Conservation (phyloP, 2,113 vertebrate genomes). For the Ceyx melanurus region DNA sequence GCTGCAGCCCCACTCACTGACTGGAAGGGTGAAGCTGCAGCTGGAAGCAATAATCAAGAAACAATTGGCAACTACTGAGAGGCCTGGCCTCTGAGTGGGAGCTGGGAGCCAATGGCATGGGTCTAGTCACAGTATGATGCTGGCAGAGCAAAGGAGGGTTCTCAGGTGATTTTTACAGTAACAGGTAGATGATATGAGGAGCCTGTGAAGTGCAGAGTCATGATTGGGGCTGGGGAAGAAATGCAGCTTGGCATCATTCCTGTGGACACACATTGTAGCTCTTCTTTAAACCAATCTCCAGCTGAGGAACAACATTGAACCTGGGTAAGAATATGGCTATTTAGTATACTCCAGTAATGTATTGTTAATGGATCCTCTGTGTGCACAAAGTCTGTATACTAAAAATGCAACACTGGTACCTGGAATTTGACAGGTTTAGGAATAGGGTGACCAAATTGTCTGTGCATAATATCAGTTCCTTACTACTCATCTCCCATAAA, state of each 20-base stretch:
- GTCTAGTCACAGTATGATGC: neutral
- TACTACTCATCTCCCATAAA: neutral
- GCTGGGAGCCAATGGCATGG: neutral
- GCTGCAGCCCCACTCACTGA: neutral
- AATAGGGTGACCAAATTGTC: neutral
- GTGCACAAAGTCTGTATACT: too few species aligned
- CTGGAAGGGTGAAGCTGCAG: neutral
- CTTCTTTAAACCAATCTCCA: neutral
- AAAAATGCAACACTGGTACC: neutral
- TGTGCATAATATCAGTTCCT: neutral
- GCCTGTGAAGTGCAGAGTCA: neutral
- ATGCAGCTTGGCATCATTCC: neutral
- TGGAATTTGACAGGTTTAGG: neutral
- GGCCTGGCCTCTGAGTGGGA: neutral
- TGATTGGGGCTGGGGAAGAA: accelerated
- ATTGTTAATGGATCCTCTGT: neutral
- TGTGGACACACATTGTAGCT: neutral
- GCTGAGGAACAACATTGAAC: neutral
- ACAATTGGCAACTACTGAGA: neutral
- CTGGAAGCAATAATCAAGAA: neutral
- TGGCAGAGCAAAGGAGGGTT: neutral
- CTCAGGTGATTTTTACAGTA: neutral
- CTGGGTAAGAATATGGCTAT: neutral
- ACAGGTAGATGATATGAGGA: neutral
- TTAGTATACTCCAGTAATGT: neutral